Conservation (phyloP, 2,888 invertebrate genomes). For the Drosophila meridiana region DNA sequence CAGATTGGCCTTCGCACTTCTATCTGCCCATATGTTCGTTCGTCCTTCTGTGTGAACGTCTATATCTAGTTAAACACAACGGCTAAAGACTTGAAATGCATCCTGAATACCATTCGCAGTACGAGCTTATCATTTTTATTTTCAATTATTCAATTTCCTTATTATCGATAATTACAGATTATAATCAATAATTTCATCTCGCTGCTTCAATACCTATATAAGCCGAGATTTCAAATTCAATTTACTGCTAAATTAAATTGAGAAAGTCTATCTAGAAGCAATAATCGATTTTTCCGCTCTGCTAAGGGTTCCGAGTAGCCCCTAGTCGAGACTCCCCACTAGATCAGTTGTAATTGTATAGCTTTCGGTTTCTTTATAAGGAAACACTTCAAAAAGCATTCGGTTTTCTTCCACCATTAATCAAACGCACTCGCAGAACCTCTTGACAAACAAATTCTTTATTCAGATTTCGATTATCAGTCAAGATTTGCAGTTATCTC, state of each 20-base stretch:
- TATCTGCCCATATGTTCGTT: background rate
- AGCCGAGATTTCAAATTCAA: too few relatives aligned
- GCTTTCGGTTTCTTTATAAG: background rate
- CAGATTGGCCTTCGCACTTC: background rate
- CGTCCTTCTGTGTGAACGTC: background rate
- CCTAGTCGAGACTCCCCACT: background rate
- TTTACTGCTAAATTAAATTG: background rate
- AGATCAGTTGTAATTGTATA: background rate
- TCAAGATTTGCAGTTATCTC: constrained; percentile 1
- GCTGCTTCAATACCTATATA: too few relatives aligned
- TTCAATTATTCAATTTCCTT: background rate
- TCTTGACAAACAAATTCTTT: background rate
- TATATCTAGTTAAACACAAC: background rate
- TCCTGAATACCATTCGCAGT: background rate
- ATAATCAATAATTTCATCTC: too few relatives aligned
- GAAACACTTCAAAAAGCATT: background rate
- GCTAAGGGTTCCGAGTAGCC: background rate
- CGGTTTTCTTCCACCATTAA: background rate
- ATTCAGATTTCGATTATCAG: constrained; percentile 2
- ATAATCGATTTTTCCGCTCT: too few relatives aligned
- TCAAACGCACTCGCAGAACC: background rate
- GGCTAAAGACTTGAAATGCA: background rate
- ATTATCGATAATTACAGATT: background rate
- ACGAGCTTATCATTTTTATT: background rate
- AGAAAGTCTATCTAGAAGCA: too few relatives aligned